Evolutionary conservation across 2,113 vertebrate species (phyloP).

Genomic region (Malurus elegans): DNA sequence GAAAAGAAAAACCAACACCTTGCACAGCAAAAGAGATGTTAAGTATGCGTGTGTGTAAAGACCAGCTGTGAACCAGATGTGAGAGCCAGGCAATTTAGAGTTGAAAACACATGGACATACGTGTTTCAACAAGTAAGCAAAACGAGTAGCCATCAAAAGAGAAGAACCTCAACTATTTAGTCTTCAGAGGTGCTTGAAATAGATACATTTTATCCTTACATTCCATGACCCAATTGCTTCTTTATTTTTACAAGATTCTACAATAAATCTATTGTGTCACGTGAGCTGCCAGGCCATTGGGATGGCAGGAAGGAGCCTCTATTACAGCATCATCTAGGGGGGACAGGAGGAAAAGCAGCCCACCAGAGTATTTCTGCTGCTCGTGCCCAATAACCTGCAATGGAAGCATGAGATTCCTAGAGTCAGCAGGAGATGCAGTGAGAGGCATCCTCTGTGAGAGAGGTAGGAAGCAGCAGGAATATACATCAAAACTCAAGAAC

Average conservation of each 20-base stretch:
- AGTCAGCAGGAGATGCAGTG: background rate
- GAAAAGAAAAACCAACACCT: background rate
- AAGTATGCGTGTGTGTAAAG: background rate
- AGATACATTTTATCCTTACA: background rate
- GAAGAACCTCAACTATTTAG: constrained; percentile 27
- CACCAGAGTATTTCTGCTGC: background rate
- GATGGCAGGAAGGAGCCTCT: constrained; percentile 22
- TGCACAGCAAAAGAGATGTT: background rate
- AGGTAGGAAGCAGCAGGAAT: background rate
- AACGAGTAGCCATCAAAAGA: background rate
- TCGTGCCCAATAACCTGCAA: background rate
- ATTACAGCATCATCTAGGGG: constrained; percentile 62
- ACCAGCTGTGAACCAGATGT: constrained; percentile 38
- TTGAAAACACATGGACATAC: background rate
- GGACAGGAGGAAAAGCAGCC: constrained; percentile 42
- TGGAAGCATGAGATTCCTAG: background rate
- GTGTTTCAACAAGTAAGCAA: background rate
- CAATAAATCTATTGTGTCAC: background rate
- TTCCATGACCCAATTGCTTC: background rate
- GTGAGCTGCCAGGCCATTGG: background rate
- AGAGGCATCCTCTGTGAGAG: background rate
- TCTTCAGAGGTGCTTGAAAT: constrained; percentile 11
- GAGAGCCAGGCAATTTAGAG: background rate
- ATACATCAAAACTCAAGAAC: constrained; percentile 31
- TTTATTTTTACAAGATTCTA: constrained; percentile 28